Base-by-base conservation (phyloP, 1,140 invertebrate species). In the Lepidurus arcticus region DNA sequence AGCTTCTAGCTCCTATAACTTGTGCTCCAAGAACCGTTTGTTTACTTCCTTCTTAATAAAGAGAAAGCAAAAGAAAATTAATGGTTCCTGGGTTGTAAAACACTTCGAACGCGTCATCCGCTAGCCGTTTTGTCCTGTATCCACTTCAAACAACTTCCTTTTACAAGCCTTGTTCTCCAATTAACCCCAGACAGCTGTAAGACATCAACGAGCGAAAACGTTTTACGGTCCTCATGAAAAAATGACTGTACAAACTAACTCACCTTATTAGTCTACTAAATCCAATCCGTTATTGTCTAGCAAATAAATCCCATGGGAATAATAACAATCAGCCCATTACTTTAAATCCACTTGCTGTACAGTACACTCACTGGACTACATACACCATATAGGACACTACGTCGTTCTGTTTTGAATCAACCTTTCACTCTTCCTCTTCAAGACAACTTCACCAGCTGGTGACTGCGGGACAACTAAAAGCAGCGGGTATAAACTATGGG, bases 141-240 rank as follows among this genome's bases (percentile, higher is more conserved):
- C 3, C 34, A 34, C 3, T 34, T 34, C 34, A 34, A 34, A 34
- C 34, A 34, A 34, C 53, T 65, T 65, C 53, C 53, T 65, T 65
- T 65, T 65, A 65, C 13, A 65, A 65, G 16, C 53, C 53, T 65
- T 65, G 53, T 65, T 65, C 53, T 65, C 21, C 53, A 65, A 21
- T 65, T 65, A 65, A 65, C 53, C 6, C 13, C 8, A 1, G 21
- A 65, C 53, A 65, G 53, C 53, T 65, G 53, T 10, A 65, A 65
- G 53, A 65, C 53, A 21, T 65, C 53, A 65, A 65, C 7, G 53
- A 13, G 53, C 21, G 8, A 21, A 13, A 7, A 7, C 53, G 13
- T 16, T 21, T n/a, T 4, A 21, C 7, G 7, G 6, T 21, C 53
- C 13, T 21, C 13, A 5, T 10, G 16, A 65, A 65, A 65, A 34